Base-by-base conservation (phyloP, 2,888 invertebrate genomes). In the Rhimphoctona megacephalus region DNA sequence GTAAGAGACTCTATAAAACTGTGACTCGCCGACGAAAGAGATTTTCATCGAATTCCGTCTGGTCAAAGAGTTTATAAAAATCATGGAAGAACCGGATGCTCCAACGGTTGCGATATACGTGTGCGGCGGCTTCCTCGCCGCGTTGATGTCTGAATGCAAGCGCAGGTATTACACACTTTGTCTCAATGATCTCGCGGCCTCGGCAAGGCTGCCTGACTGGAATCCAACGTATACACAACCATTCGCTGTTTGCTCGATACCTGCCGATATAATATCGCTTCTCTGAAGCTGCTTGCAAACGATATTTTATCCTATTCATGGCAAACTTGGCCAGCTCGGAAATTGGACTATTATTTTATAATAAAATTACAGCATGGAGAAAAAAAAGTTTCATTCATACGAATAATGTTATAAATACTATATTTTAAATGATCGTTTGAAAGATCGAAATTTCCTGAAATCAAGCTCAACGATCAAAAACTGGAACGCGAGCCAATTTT, bases 51-150 rank as follows among this genome's bases (percentile, higher is more conserved):
- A 80, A 83, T 83, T 49, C 67, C 81, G 81, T 85, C 85, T 79
- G 70, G 57, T 72, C 76, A 69, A 30, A 61, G 61, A 61, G 73
- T 46, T 81, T 72, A 84, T 46, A 70, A 80, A 61, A 80, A 69
- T 80, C 61, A 46, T 46, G 61, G 88, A 88, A 89, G 89, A 89
- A 91, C 89, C 91, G 92, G 91, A 92, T 91, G 91, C 89, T 87
- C 88, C 88, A 72, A 74, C 70, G 70, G 46, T 80, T 80, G 80
- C 52, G 61, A 70, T 80, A 83, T 83, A 85, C 83, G 85, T 83
- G 61, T 30, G 61, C 61, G 61, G 83, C 52, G 89, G 86, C 86
- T 90, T 91, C 91, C 88, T 91, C 83, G 79, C 70, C 76, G 79
- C 81, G 77, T 72, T 80, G 66, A 85, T 84, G 79, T 80, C 80